Base-by-base conservation (phyloP, 35 echinoderm and acorn worm genomes). In the Apostichopus parvimensis region DNA sequence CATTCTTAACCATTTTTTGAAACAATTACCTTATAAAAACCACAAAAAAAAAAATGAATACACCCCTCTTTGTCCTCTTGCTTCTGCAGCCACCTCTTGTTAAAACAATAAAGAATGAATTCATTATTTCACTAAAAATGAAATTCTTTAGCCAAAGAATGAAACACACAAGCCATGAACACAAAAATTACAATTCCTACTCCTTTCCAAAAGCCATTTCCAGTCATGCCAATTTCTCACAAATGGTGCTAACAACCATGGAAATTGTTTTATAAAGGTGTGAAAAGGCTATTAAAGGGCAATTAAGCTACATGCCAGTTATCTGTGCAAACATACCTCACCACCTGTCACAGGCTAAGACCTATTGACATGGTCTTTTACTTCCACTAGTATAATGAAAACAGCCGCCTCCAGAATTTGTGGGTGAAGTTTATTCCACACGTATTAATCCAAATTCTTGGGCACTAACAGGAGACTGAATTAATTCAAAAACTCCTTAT, bases 381-480 rank as follows among this genome's bases (percentile, higher is more conserved):
- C 0, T 75, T 75, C 71, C 71, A 75, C 15, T 61, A 61, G 6
- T 18, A 18, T 75, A 22, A 75, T 68, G 64, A 75, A 75, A 75
- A 18, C 7, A 75, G 71, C 18, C 15, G n/a, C 56, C 20, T 84
- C 81, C 55, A 84, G 58, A 84, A n/a, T 84, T 14, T 84, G 1
- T 22, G n/a, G 58, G 54, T 55, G 5, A 60, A 18, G 21, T 18
- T 75, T 84, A 84, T 84, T 84, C 81, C 81, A 59, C 57, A 58
- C 23, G 81, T 84, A 84, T 59, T 84, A 84, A 84, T 84, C 81
- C 81, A 84, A 24, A 59, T 20, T 75, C 71, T 75, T 75, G 13
- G n/a, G 71, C 71, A 75, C 14, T 22, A 22, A 75, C 20, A 22
- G 71, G 21, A 75, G 71, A 61, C 58, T 13, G 21, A 75, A 75